These are phyloP conservation scores for Mionectes olivaceus DNA, from an alignment of 2,797 vertebrate genomes.

Conservation along the genomic window DNA sequence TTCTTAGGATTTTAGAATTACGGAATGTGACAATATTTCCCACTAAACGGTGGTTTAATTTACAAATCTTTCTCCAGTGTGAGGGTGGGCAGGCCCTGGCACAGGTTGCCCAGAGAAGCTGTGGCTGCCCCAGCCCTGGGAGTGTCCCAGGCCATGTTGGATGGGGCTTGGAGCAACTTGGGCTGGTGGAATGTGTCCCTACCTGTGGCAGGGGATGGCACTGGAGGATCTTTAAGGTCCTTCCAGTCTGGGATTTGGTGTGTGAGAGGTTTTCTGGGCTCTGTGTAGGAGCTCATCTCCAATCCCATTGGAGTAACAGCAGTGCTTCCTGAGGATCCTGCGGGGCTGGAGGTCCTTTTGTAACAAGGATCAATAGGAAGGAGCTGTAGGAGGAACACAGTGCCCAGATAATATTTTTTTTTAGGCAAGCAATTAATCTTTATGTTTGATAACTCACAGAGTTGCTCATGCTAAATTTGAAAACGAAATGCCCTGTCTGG, in stretches of 20 bases:
- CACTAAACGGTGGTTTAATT: background rate
- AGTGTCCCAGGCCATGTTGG: background rate
- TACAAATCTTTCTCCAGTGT: background rate
- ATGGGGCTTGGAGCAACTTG: background rate
- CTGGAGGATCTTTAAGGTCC: background rate
- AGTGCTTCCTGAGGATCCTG: background rate
- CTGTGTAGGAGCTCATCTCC: background rate
- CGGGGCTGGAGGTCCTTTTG: background rate
- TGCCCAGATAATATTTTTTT: background rate
- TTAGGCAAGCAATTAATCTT: background rate
- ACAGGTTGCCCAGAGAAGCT: background rate
- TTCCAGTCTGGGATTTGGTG: background rate
- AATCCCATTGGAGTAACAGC: background rate
- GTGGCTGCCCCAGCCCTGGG: background rate
- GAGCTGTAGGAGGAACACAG: background rate
- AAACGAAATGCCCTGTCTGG: background rate
- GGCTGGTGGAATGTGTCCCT: background rate
- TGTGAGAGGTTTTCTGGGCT: background rate
- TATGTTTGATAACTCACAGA: background rate
- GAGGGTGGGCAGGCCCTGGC: background rate
- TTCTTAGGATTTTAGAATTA: background rate
- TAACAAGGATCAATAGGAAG: background rate
- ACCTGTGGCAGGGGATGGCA: background rate
- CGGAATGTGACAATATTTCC: rapidly evolving
- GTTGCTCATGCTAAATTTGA: background rate